Base-by-base conservation (phyloP, 2,113 vertebrate species). In the Struthio camelus region DNA sequence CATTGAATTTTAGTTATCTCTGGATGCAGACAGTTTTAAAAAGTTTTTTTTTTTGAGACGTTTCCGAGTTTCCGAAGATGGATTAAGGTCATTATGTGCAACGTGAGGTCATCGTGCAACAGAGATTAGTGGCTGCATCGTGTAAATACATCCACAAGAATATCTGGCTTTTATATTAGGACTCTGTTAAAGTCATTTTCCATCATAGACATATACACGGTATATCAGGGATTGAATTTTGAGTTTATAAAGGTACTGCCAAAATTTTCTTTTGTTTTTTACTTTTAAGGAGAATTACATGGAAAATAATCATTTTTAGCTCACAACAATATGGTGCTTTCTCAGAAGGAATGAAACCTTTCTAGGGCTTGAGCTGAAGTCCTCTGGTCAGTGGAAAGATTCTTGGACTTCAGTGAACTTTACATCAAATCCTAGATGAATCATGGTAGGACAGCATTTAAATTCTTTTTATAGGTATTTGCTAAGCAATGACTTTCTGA, bases 41-140 rank as follows among this genome's bases (percentile, higher is more conserved):
- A 80, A 92, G 1, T n/a, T 85, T 62, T 65, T 95, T 95, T 94
- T 40, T 92, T 96, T 90, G 65, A 95, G 77, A 80, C 2, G 16
- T 54, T 96, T 91, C 14, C 76, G 15, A 61, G 30, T 61, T 94
- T 70, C 67, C 86, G 34, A 56, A 72, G 89, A 56, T 18, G 17
- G 8, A 34, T 70, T 88, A 70, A 69, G 54, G 34, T 90, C 72
- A 44, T 44, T 27, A 42, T 42, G 61, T 67, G 44, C 19, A 27
- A 13, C 25, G 51, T 51, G 59, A 78, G n/a, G 71, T 77, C 56
- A 94, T 90, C 28, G 46, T 22, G 28, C 30, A 30, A 11, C 54
- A 71, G 32, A 92, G 62, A 75, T 36, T 72, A 38, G 14, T 56
- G 32, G 42, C 14, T 58, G 5, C 7, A 46, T 38, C 44, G 53